Evolutionary conservation across 2,888 invertebrate species (phyloP), one percentile per base, ranked within the genome.

Genomic region (Eumerus sabulonum): DNA sequence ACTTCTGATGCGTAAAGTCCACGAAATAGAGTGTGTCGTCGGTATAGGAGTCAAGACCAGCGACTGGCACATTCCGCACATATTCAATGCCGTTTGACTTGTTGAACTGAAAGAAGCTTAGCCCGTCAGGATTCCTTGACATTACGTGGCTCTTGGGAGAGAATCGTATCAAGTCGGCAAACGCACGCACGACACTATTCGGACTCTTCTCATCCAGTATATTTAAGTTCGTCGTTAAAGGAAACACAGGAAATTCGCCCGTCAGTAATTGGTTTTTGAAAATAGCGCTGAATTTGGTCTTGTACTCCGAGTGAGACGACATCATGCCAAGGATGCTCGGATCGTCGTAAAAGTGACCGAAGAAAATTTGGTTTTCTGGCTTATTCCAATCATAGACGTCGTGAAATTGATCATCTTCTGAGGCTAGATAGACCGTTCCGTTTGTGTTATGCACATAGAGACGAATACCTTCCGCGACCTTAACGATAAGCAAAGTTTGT

Each of bases 311-410:
- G 16, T 68, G 67, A 1, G 44, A 44, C 7, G 67, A n/a, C 67
- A 68, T 68, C 44, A 68, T 44, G 0, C 59, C 67, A 12, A 68
- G 36, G 1, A 57, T 12, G 1, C n/a, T 50, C 1, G 18, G 1
- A 12, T 68, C 57, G 9, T 51, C 12, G 14, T 68, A 68, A 9
- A 68, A 68, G 19, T 68, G 67, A 12, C 51, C 67, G 16, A 68
- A 68, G 9, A 50, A 35, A 11, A 68, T 59, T 4, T 9, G 11
- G 14, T 68, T 68, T 0, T 13, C 67, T 16, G 50, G 36, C 5
- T 59, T 68, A 36, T 59, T 36, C 67, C 67, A 68, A 16, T 13
- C 57, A 5, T 18, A 51, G 9, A 14, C 35, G 14, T 68, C 67
- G n/a, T 68, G 67, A 19, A 40, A 68, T 44, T 51, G 35, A 44